Evolutionary conservation across 2,113 vertebrate species (phyloP), one percentile per base, ranked within the genome.

Genomic region (Rhea americana): DNA sequence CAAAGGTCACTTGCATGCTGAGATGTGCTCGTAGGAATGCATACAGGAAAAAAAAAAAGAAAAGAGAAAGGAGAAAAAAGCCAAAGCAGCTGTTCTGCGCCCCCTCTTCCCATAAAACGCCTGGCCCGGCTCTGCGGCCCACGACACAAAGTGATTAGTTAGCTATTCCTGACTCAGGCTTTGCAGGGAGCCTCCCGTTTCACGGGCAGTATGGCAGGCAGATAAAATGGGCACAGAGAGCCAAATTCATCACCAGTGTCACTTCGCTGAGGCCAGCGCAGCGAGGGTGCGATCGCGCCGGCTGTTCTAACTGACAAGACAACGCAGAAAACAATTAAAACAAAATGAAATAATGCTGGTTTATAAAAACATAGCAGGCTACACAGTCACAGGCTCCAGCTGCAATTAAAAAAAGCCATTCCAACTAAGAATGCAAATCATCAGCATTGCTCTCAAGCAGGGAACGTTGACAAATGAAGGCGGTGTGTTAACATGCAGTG

Each of bases 401-500:
- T 82, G 68, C 79, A 93, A 83, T 90, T 92, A 82, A 95, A 93
- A 93, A 45, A 5, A 77, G 81, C 39, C 30, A 0, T 82, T 95
- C 78, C 85, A 95, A 89, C 81, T 70, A 86, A 58, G 84, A 93
- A 91, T 82, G 90, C 81, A 95, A 95, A 95, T 91, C 87, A 89
- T 39, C 84, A 85, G 91, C 7, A 0, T 30, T 84, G 84, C 71
- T 91, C 72, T 90, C 80, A 89, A 93, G 77, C 48, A 80, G 71
- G 70, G 84, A 94, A 91, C 5, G 3, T 35, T 95, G 87, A 94
- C 94, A 94, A 96, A 96, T 5, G 88, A 96, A 96, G 94, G 93
- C 83, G 83, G 83, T 70, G 87, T 95, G 92, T 89, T 91, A 94
- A 96, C 92, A 96, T 61, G 86, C 86, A 89, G 89, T 85, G 89